Evolutionary conservation across 2,113 vertebrate genomes (phyloP), one percentile per base, ranked within the genome.

Genomic region (Sinosuthora webbiana): DNA sequence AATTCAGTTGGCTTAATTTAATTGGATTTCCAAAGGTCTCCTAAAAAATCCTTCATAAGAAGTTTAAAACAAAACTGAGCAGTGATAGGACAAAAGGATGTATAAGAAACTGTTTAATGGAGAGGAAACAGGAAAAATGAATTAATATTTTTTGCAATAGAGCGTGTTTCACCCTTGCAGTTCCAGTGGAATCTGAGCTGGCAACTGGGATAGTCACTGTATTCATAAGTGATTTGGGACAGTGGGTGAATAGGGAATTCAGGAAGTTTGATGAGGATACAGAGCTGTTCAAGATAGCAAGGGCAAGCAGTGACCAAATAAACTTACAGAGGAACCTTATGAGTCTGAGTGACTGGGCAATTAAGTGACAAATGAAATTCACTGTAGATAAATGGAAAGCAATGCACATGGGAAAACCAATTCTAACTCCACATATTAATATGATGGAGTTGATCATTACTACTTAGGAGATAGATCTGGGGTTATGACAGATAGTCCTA

Each of bases 371-470:
- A 90, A 92, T 96, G 55, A 90, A 94, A 88, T 93, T 88, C 85
- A 90, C 42, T 70, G 45, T 62, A 90, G 90, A 96, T 88, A 95
- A 96, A 92, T 94, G 75, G 85, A 94, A 93, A 83, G 88, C 63
- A 91, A 76, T 53, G 82, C 92, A 92, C 79, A 73, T 55, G 63
- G 71, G 88, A 90, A 95, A 91, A 93, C 44, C 95, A 95, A 90
- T 87, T 95, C 79, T 90, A 96, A 87, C 70, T 91, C 82, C 79
- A 92, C 82, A 65, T 90, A 83, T 73, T 94, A 95, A 90, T 92
- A 89, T 89, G 90, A 95, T 93, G 53, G 83, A 93, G 92, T 87
- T 92, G 90, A 94, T 93, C 92, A 94, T 95, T 94, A 96, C 67
- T 91, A 93, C 57, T 93, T 90, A 96, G 82, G 75, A 94, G 82